phyloP scores from a whole-genome alignment of 1,140 invertebrate species.

The Heliothis virescens region DNA sequence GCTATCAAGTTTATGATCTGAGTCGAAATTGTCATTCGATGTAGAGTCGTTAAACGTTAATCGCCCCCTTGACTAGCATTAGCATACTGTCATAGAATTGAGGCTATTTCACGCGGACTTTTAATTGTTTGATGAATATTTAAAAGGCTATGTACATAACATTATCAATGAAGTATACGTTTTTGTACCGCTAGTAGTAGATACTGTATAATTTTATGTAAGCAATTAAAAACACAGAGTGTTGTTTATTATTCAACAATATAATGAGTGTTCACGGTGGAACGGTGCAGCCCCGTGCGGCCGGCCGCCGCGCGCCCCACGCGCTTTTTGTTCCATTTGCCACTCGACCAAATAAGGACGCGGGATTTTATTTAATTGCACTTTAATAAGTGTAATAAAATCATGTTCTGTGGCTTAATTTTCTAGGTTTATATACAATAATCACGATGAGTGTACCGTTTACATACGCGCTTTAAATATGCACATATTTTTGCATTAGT shows the following conservation, averaged over 20 bases:
- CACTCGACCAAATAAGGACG: slow-evolving; percentile 67
- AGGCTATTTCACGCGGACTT: slow-evolving; percentile 57
- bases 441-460: slow-evolving; percentile 33
- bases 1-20: slow-evolving; percentile 47
- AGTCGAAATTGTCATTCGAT: slow-evolving; percentile 51
- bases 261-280: slow-evolving; percentile 53
- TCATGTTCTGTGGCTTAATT: slow-evolving; percentile 69
- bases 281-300: slow-evolving; percentile 1
- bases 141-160: slow-evolving; percentile 61
- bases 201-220: slow-evolving; percentile 61
- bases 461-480: slow-evolving; percentile 47
- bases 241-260: slow-evolving; percentile 61
- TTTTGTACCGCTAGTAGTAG: slow-evolving; percentile 49
- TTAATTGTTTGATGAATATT: slow-evolving; percentile 69
- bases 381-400: slow-evolving; percentile 74
- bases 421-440: slow-evolving; percentile 52
- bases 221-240: slow-evolving; percentile 60
- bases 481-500: slow-evolving; percentile 55
- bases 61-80: slow-evolving; percentile 54
- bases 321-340: slow-evolving; percentile 71
- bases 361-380: slow-evolving; percentile 72
- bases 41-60: slow-evolving; percentile 57
- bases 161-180: slow-evolving; percentile 62
- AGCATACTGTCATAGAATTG: slow-evolving; percentile 61
- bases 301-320: slow-evolving; percentile 42